A percentile compares a stretch with the other conserved stretches of the same genome.
Evolutionary conservation across 2,797 vertebrate genomes (phyloP).

Genomic region (Sebastes flavidus): DNA sequence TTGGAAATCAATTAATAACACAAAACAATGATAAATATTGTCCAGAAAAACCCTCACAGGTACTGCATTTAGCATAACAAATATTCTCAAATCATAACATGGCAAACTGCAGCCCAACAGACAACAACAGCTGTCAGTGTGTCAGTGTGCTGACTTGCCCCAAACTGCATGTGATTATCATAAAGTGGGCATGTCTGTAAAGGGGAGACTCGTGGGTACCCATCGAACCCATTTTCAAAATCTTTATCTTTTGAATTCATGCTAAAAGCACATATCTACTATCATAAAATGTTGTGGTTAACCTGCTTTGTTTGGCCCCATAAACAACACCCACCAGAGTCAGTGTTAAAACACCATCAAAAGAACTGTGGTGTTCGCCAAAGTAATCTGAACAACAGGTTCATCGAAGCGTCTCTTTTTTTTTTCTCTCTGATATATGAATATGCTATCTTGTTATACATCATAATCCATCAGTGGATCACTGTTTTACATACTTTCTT

Average conservation of each 20-base stretch:
- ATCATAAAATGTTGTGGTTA: neutral
- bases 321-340: neutral
- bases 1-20: too few relatives aligned
- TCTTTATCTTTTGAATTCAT: neutral
- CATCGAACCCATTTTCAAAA: accelerated
- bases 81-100: too few relatives aligned
- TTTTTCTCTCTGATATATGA: neutral
- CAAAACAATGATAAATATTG: too few relatives aligned
- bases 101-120: too few relatives aligned
- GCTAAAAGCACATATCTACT: neutral
- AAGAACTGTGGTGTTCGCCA: neutral
- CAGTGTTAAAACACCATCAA: neutral
- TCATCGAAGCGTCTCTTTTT: neutral
- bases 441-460: neutral
- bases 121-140: too few relatives aligned
- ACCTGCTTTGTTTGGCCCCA: neutral
- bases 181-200: too few relatives aligned
- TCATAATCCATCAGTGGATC: neutral
- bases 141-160: too few relatives aligned
- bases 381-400: neutral
- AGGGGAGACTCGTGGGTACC: too few relatives aligned
- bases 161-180: too few relatives aligned
- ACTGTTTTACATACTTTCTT: neutral
- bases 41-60: too few relatives aligned
- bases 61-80: too few relatives aligned